Evolutionary conservation across 2,113 vertebrate genomes (phyloP), one percentile per base, ranked within the genome.

Genomic region (Melanocharis versteri): DNA sequence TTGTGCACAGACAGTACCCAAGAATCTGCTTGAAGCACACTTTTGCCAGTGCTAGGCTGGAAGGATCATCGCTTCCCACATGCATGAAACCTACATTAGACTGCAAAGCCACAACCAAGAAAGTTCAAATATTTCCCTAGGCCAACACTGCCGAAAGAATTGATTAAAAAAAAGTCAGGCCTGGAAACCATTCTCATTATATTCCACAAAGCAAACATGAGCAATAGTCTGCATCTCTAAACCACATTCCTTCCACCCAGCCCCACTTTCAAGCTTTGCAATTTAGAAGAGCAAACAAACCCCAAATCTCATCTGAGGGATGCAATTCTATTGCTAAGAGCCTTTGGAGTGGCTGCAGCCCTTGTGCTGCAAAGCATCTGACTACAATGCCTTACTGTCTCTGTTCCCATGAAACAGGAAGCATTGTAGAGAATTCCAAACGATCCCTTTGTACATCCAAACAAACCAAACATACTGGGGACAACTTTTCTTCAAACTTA

Each of bases 341-440:
- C 56, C 65, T 64, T 24, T 77, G 86, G 85, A 86, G 87, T 68
- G 75, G 93, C 78, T 93, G 87, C 79, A 90, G 85, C 78, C 90
- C 92, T 90, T 85, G 91, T 93, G 90, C 88, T 89, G 88, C 90
- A 75, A 83, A 90, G 90, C 96, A 57, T 35, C 88, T 91, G 93
- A 95, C 85, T 90, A 96, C 94, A 97, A 95, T 83, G 94, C 85
- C 85, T 61, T 21, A 85, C 72, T 96, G 96, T 97, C 51, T 77
- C 68, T 0, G 7, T 83, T 87, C 60, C 83, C 92, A 83, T 83
- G 62, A 85, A 92, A 89, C 3, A 2, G 88, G 88, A 90, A 90
- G 93, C 90, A 73, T 94, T 95, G 93, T 88, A 33, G 80, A 83
- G 82, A 89, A 95, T 81, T 68, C 88, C 94, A 86, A 95, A 94